These are phyloP conservation scores for Sebastes reedi DNA, from an alignment of 2,797 vertebrate species.

Conservation along the genomic window DNA sequence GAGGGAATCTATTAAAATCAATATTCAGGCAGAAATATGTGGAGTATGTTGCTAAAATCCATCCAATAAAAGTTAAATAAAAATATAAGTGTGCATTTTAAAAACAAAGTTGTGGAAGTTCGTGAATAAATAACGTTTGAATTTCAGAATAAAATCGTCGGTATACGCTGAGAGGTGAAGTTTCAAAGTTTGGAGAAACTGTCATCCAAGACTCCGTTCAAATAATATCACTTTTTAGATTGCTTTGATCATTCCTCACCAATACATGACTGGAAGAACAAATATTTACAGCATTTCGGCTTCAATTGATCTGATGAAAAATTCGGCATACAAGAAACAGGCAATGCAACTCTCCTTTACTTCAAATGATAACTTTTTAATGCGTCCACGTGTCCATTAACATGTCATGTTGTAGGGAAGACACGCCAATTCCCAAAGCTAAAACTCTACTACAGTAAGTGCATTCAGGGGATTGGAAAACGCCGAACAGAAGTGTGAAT, in stretches of 20 bases:
- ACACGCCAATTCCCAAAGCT: background rate
- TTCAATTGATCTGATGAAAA: accelerated
- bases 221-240: background rate
- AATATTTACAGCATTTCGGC: accelerated
- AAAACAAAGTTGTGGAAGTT: background rate
- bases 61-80: background rate
- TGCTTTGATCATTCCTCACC: accelerated
- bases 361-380: background rate
- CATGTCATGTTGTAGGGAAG: accelerated
- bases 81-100: background rate
- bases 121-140: background rate
- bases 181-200: background rate
- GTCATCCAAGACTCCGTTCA: background rate
- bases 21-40: background rate
- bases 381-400: background rate
- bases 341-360: accelerated
- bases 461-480: accelerated
- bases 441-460: accelerated
- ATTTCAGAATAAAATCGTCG: background rate
- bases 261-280: accelerated
- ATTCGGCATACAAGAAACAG: background rate
- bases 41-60: background rate
- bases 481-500: background rate
- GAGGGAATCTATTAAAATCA: too few species aligned
- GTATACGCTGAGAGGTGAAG: too few species aligned